Evolutionary conservation across 37 sponge, comb jelly and placozoan species (phyloP).

Genomic region (Chondrosia reniformis): DNA sequence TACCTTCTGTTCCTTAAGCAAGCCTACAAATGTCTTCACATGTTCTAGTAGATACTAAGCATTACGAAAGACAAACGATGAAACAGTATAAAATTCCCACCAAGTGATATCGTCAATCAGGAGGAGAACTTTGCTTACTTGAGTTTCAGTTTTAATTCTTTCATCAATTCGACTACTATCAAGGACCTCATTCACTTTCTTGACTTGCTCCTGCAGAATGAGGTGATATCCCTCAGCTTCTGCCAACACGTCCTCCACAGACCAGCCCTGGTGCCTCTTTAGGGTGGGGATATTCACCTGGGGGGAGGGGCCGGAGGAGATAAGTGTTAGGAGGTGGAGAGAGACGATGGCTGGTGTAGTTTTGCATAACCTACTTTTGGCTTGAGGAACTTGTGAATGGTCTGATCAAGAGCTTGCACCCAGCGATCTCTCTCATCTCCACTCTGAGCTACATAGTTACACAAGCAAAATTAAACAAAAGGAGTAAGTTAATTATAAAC

Average conservation of each 20-base stretch:
- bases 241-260: constrained; percentile 41
- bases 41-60: constrained; percentile 67
- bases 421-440: constrained; percentile 85
- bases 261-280: constrained; percentile 14
- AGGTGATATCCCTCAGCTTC: constrained; percentile 73
- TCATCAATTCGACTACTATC: too few relatives aligned
- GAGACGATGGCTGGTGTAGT: too few relatives aligned
- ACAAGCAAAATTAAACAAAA: neutral
- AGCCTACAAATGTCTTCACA: constrained; percentile 54
- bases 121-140: too few relatives aligned
- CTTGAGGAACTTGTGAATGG: constrained; percentile 46
- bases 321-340: neutral
- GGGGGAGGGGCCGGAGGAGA: constrained; percentile 9
- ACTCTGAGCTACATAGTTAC: constrained; percentile 52
- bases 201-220: constrained; percentile 55
- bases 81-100: too few relatives aligned
- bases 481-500: neutral
- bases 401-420: constrained; percentile 78
- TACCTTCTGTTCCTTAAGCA: constrained; percentile 53
- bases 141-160: constrained; percentile 9
- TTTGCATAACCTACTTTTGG: too few relatives aligned
- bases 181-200: too few relatives aligned
- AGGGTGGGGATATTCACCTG: constrained; percentile 15
- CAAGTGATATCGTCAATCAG: too few relatives aligned
- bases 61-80: too few relatives aligned